Base-by-base conservation (phyloP, 2,113 vertebrate species). In the Etheostoma spectabile region DNA sequence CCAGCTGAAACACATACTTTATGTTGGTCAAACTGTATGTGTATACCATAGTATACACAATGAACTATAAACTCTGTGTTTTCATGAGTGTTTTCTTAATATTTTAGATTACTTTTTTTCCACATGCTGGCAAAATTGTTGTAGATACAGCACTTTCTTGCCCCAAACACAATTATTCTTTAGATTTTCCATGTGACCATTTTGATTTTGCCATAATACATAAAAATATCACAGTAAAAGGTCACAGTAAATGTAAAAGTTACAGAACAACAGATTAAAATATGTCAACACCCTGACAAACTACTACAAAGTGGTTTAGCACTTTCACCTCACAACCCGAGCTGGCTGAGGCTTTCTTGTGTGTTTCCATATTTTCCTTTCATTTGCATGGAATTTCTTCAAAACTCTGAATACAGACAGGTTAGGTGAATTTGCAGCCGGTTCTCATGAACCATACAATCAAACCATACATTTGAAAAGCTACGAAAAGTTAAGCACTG, bases 71-170 rank as follows among this genome's bases (percentile, higher is more conserved):
- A 30, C 16, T n/a, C n/a, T n/a, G n/a, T n/a, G n/a, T n/a, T n/a
- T n/a, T n/a, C n/a, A n/a, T n/a, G n/a, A n/a, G n/a, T n/a, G n/a
- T n/a, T n/a, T n/a, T n/a, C n/a, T n/a, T n/a, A n/a, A n/a, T n/a
- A n/a, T n/a, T n/a, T n/a, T n/a, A n/a, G n/a, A n/a, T n/a, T n/a
- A n/a, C n/a, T n/a, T n/a, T 18, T 38, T 38, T 38, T 38, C 10
- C 38, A 38, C 22, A 52, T 52, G 42, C 19, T 71, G 18, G 65
- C 56, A 69, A 24, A 70, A 45, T 49, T 76, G 65, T 69, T 24
- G 4, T 16, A 8, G 19, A 53, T 6, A 51, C 27, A 30, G 27
- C 3, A 30, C 53, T n/a, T 11, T 13, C 13, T n/a, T 30, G 45
- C 62, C 22, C 1, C 7, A 30, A n/a, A 38, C 35, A 73, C 21